A percentile compares a stretch with the other conserved stretches of the same genome.
Evolutionary conservation across 1,140 invertebrate genomes (phyloP).

Genomic region (Lineus longissimus): DNA sequence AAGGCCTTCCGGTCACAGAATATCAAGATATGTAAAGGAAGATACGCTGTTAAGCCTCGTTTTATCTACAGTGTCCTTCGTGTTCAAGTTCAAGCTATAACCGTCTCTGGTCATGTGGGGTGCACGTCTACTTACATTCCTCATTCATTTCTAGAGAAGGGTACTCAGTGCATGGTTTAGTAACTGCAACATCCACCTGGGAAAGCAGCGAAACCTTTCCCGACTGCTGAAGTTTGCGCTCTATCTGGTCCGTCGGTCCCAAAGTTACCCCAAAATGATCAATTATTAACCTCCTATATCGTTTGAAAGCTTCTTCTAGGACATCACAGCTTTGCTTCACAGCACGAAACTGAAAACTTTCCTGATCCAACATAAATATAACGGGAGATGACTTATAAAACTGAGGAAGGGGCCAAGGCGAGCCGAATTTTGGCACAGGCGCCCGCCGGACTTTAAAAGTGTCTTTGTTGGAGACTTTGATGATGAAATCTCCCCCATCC

Average conservation of each 20-base stretch:
- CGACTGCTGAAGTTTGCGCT: slow-evolving; percentile 29
- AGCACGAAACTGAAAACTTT: slow-evolving; percentile 32
- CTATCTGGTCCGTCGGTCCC: slow-evolving; percentile 32
- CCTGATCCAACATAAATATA: slow-evolving; percentile 23
- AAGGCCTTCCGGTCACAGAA: too few species aligned
- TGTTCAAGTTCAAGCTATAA: too few species aligned
- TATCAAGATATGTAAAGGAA: too few species aligned
- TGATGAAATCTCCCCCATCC: background rate
- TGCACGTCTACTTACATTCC: slow-evolving; percentile 51
- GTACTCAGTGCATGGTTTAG: slow-evolving; percentile 35
- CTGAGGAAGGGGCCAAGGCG: slow-evolving; percentile 49
- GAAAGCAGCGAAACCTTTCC: slow-evolving; percentile 27
- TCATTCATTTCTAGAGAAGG: slow-evolving; percentile 42
- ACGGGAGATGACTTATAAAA: slow-evolving; percentile 40
- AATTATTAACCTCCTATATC: slow-evolving; percentile 57
- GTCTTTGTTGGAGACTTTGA: background rate
- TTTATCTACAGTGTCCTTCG: too few species aligned
- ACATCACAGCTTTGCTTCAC: slow-evolving; percentile 58
- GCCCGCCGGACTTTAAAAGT: background rate
- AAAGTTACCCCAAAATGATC: slow-evolving; percentile 35
- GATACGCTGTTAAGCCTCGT: too few species aligned
- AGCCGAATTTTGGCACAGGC: background rate
- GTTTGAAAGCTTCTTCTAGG: slow-evolving; percentile 57
- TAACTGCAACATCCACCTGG: slow-evolving; percentile 33
- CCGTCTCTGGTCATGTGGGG: too few species aligned